Evolutionary conservation across 2,113 vertebrate species (phyloP), one percentile per base, ranked within the genome.

Genomic region (Eptatretus burgeri): DNA sequence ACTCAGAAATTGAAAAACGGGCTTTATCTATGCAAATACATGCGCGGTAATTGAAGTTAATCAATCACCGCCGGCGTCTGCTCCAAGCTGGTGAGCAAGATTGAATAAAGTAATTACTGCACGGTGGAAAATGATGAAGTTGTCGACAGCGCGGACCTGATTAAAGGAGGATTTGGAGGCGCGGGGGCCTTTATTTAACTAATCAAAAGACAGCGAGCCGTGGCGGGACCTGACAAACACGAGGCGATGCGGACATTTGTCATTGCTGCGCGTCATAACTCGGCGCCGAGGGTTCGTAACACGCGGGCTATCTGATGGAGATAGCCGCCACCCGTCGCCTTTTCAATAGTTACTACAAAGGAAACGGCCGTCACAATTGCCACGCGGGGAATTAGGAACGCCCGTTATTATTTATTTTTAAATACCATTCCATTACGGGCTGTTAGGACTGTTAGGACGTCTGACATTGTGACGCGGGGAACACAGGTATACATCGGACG

Each of bases 101-200:
- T 95, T 98, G 91, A 98, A 95, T 98, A 98, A 98, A 94, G 89
- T 94, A 98, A 98, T 98, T 98, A 98, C 95, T 89, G 94, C 95
- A 93, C 91, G 91, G 87, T 82, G 84, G 88, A 89, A 95, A 95
- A 98, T 98, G 91, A 98, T 98, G 91, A 98, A 98, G 91, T 98
- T 98, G 89, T 98, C 95, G 91, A 94, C 91, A 94, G 91, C 88
- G 82, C 95, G 91, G 93, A 95, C 89, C 91, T 98, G 95, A 98
- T 98, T 98, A 98, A 94, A 91, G 87, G 84, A 95, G 89, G 89
- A 93, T 95, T 98, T 91, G 89, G 84, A 95, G 91, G 94, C 89
- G 94, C 89, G 94, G 94, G 89, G 84, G 85, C 91, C 56, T 60
- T 60, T 60, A 60, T 60, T 60, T 60, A 60, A 60, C 56, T 60